Evolutionary conservation across 2,797 vertebrate genomes (phyloP).

Genomic region (Oreortyx pictus): DNA sequence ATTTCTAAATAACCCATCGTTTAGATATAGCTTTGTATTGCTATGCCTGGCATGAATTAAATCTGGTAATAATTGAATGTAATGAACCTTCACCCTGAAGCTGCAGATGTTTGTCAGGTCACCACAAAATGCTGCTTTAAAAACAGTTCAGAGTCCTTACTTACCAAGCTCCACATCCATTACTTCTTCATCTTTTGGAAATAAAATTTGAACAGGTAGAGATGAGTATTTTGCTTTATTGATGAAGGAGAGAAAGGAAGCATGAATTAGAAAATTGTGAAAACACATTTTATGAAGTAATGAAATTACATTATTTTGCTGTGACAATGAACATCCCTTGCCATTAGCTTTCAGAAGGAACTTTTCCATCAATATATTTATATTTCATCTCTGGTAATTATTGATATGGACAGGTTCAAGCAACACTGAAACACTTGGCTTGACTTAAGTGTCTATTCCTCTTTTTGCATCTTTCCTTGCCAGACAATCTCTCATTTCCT

Average conservation of each 20-base stretch:
- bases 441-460: not conserved
- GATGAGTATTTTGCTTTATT: conserved; percentile 7
- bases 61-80: not conserved
- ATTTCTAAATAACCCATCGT: not conserved
- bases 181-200: conserved; percentile 42
- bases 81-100: not conserved
- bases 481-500: not conserved
- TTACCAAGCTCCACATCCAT: conserved; percentile 63
- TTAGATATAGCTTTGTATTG: not conserved
- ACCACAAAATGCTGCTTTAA: not conserved
- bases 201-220: conserved; percentile 46
- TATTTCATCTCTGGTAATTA: not conserved
- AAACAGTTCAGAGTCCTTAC: not conserved
- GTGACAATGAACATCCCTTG: not conserved
- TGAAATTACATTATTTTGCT: not conserved
- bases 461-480: not conserved
- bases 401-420: not conserved
- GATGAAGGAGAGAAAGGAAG: not conserved
- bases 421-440: not conserved
- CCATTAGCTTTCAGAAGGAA: not conserved
- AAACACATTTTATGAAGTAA: not conserved
- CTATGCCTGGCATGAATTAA: not conserved
- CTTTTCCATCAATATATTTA: not conserved
- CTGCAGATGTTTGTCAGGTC: fast-evolving
- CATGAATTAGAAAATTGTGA: not conserved